Base-by-base conservation (phyloP, 2,113 vertebrate species). In the Aegotheles bennettii region DNA sequence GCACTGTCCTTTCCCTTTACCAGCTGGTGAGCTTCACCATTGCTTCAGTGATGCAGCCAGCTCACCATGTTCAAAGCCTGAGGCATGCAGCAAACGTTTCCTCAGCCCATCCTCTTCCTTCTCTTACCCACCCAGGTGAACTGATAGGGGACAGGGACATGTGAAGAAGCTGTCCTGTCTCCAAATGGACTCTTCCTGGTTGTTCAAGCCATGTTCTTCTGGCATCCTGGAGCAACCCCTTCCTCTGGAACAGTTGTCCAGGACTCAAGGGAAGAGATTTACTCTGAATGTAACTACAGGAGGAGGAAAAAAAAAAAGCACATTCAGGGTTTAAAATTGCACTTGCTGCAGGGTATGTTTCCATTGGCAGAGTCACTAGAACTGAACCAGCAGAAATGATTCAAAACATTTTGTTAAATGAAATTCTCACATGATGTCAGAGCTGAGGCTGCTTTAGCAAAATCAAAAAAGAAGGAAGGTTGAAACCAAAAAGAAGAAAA, bases 361-460 rank as follows among this genome's bases (percentile, higher is more conserved):
- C 92, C 64, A 42, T 90, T 94, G 95, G 91, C 95, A 94, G 73
- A 93, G 63, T 73, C 0, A 0, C 70, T 82, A 94, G 75, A 89
- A 90, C 67, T 45, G 75, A 89, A 90, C 67, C 50, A 1, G 82
- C 68, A 74, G 54, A 90, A 94, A 95, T 93, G 71, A 60, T 90
- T 96, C 84, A 94, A 90, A 91, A 80, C 82, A 74, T 93, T 97
- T 93, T 84, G 65, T 57, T 96, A 94, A 92, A 84, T 83, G 87
- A 94, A 95, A 85, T 96, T 96, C 85, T 92, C 67, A 84, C 82
- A 80, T 95, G 93, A 96, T 78, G 85, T 96, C 94, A 95, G 60
- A 94, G 51, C 68, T 86, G 82, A 96, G 64, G 43, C 79, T 86
- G 84, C 33, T 47, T 90, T 60, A 92, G 76, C 83, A 75, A 94